A percentile compares a stretch with the other conserved stretches of the same genome.
Evolutionary conservation across 2,797 vertebrate species (phyloP).

Genomic region (Cuniculus paca): DNA sequence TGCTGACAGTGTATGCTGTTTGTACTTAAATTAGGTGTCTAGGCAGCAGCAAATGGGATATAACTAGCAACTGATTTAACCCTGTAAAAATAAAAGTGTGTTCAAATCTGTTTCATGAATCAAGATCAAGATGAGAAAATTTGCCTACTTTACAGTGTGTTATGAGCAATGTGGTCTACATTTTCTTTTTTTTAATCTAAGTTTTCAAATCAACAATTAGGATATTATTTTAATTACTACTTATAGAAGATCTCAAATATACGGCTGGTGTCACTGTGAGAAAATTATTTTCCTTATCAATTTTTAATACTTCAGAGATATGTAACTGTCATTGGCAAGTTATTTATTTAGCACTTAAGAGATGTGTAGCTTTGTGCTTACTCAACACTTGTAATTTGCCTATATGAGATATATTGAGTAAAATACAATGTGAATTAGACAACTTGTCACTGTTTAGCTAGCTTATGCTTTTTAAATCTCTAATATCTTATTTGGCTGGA

Average conservation of each 20-base stretch:
- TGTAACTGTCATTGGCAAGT: neutral
- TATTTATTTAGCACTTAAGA: neutral
- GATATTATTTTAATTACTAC: neutral
- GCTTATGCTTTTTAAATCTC: neutral
- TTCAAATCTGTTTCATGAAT: neutral
- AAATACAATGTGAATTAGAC: neutral
- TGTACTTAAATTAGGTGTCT: neutral
- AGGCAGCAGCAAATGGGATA: neutral
- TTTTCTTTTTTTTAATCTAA: no score
- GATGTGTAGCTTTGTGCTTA: neutral
- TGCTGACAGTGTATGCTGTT: neutral
- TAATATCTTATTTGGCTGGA: neutral
- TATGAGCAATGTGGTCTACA: neutral
- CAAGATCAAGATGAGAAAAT: neutral
- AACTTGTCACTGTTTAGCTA: neutral
- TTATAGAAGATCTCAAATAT: neutral
- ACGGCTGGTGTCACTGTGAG: neutral
- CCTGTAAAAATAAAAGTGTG: neutral
- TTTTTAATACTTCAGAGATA: neutral
- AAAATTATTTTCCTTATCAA: neutral
- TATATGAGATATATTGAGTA: neutral
- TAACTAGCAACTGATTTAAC: neutral
- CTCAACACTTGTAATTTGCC: neutral
- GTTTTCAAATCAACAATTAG: neutral
- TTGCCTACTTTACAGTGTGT: neutral